A percentile compares a stretch with the other conserved stretches of the same genome.
Evolutionary conservation across 2,113 vertebrate species (phyloP).

Genomic region (Elanus axillaris): DNA sequence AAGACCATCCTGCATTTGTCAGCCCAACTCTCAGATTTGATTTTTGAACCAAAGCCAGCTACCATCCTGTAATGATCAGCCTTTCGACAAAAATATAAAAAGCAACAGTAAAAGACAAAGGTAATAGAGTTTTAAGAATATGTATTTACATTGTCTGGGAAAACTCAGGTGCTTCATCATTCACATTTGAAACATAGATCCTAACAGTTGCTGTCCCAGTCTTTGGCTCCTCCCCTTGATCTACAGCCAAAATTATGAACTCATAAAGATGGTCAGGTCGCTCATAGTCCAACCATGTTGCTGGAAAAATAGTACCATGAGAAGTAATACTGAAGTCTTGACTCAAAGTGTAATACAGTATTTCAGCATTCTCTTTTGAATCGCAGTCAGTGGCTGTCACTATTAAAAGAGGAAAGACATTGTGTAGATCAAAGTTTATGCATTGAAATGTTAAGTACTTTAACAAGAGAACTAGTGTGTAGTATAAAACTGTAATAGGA

Average conservation of each 20-base stretch:
- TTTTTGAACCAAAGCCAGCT: background rate
- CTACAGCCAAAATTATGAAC: conserved; percentile 87
- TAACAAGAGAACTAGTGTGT: background rate
- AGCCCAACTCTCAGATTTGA: background rate
- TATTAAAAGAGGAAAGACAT: conserved; percentile 27
- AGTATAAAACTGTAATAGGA: background rate
- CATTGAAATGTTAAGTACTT: background rate
- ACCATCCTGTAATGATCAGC: background rate
- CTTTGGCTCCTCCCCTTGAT: conserved; percentile 79
- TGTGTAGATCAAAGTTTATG: background rate
- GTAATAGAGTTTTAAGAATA: background rate
- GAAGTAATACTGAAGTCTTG: conserved; percentile 85
- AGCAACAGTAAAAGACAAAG: background rate
- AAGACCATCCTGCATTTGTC: background rate
- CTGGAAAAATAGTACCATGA: conserved; percentile 83
- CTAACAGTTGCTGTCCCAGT: conserved; percentile 86
- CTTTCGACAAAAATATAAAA: background rate
- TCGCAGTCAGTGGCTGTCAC: conserved; percentile 88
- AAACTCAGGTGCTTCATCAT: conserved; percentile 86
- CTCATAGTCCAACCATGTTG: conserved; percentile 80
- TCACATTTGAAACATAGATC: conserved; percentile 85
- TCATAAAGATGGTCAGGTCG: conserved; percentile 84
- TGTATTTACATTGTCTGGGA: conserved; percentile 80
- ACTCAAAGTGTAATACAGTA: conserved; percentile 84
- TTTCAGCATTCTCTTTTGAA: conserved; percentile 80